Evolutionary conservation across 2,113 vertebrate species (phyloP).

Genomic region (Bubalus kerabau): DNA sequence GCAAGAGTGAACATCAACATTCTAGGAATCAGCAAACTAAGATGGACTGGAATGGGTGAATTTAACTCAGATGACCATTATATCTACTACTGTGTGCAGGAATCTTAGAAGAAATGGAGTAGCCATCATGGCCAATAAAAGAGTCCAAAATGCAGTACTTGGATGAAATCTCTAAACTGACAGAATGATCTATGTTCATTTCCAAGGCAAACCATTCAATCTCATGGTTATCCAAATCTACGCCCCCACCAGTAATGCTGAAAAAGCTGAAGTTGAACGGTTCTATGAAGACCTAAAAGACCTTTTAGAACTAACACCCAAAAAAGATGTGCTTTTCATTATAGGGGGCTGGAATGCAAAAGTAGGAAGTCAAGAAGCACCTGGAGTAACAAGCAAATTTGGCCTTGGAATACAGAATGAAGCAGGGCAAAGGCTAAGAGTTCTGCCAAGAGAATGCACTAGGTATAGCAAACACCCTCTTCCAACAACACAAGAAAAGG

Average conservation of each 20-base stretch:
- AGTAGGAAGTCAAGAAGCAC: not conserved
- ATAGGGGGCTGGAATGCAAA: not conserved
- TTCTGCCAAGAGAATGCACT: rapidly evolving
- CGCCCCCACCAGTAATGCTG: not conserved
- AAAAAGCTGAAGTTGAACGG: not conserved
- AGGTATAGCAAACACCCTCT: too few species aligned
- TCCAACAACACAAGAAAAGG: too few species aligned
- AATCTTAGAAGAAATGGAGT: not conserved
- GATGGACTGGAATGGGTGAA: not conserved
- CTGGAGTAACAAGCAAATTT: not conserved
- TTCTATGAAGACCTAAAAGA: not conserved
- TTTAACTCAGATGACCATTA: not conserved
- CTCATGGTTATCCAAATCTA: not conserved
- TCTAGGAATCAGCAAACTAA: not conserved
- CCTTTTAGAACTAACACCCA: not conserved
- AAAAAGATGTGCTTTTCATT: not conserved
- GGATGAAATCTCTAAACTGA: not conserved
- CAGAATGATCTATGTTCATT: not conserved
- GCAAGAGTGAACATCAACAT: not conserved
- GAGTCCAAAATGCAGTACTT: not conserved
- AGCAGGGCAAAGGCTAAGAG: not conserved
- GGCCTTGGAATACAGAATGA: not conserved
- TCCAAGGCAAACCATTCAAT: not conserved
- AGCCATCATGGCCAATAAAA: not conserved
- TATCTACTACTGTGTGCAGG: not conserved